Evolutionary conservation across 2,888 invertebrate species (phyloP).

Genomic region (Trypoxylon attenuatum): DNA sequence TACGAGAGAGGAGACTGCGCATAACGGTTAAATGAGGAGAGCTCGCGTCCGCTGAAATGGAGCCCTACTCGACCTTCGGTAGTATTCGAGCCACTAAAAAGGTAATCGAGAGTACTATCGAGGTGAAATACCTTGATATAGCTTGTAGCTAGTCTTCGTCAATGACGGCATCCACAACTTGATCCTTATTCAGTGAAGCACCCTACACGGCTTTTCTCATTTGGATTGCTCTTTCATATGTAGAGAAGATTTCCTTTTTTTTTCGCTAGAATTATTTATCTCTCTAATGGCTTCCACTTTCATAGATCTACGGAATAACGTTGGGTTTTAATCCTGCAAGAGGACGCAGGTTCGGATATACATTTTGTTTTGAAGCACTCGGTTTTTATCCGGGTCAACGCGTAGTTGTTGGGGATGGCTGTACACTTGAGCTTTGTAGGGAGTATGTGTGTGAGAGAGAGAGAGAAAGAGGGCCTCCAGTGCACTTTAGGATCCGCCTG

Average conservation of each 20-base stretch:
- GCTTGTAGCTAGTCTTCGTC: slow-evolving; percentile 37
- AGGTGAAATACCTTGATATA: slow-evolving; percentile 42
- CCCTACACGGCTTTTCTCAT: slow-evolving; percentile 46
- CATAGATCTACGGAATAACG: no score
- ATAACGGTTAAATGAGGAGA: slow-evolving; percentile 11
- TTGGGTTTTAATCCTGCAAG: no score
- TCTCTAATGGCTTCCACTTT: no score
- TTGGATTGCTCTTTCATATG: no score
- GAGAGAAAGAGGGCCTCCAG: neutral
- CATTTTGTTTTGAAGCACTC: no score
- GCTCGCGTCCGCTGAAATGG: slow-evolving; percentile 3
- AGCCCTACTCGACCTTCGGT: neutral
- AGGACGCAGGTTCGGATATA: no score
- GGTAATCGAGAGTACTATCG: slow-evolving; percentile 39
- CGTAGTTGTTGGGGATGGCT: neutral
- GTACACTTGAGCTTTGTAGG: neutral
- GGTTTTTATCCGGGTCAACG: neutral
- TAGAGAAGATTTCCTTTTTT: no score
- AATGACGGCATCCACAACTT: slow-evolving; percentile 49
- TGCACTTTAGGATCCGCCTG: neutral
- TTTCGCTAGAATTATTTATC: no score
- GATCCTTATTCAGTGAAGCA: slow-evolving; percentile 47
- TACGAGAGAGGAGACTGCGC: neutral
- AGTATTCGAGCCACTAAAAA: slow-evolving; percentile 19
- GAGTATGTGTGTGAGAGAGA: no score